Percentiles rank a stretch among this genome's conserved stretches.
Conservation (phyloP, 2,888 invertebrate genomes). For the Noctua pronuba region DNA sequence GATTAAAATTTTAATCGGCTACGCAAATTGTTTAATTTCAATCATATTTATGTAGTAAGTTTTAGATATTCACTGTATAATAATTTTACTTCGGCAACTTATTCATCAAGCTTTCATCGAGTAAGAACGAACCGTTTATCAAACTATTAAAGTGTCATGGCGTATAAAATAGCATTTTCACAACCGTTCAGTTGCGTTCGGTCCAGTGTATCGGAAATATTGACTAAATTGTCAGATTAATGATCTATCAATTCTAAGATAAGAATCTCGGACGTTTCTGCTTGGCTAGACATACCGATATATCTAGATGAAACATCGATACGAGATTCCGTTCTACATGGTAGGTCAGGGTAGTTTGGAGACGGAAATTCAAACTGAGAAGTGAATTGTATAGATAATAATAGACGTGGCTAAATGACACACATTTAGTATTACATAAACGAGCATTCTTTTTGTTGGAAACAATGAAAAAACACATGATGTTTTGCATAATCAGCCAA, state of each 20-base stretch:
- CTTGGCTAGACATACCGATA: slow-evolving; percentile 49
- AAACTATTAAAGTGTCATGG: slow-evolving; percentile 18
- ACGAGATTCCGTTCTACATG: slow-evolving; percentile 26
- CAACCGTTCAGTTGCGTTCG: slow-evolving; percentile 13
- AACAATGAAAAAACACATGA: no score
- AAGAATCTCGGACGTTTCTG: slow-evolving; percentile 60
- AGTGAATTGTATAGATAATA: slow-evolving; percentile 12
- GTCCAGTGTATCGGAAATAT: slow-evolving; percentile 53
- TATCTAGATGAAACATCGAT: slow-evolving; percentile 49
- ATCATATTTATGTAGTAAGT: not conserved
- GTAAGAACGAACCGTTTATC: slow-evolving; percentile 15
- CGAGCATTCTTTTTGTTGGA: no score
- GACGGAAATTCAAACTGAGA: slow-evolving; percentile 27
- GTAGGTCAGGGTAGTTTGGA: slow-evolving; percentile 8
- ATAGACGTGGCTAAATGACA: not conserved
- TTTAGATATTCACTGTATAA: not conserved
- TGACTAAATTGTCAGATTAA: slow-evolving; percentile 60
- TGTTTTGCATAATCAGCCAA: not conserved
- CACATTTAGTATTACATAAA: not conserved
- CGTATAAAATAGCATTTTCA: slow-evolving; percentile 41
- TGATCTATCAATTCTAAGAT: slow-evolving; percentile 65
- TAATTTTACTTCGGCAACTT: not conserved
- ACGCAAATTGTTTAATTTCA: not conserved
- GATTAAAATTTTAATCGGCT: not conserved
- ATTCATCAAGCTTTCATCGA: not conserved